These are phyloP conservation scores for Clepsis dumicolana DNA, from an alignment of 2,888 invertebrate species.

Conservation along the genomic window DNA sequence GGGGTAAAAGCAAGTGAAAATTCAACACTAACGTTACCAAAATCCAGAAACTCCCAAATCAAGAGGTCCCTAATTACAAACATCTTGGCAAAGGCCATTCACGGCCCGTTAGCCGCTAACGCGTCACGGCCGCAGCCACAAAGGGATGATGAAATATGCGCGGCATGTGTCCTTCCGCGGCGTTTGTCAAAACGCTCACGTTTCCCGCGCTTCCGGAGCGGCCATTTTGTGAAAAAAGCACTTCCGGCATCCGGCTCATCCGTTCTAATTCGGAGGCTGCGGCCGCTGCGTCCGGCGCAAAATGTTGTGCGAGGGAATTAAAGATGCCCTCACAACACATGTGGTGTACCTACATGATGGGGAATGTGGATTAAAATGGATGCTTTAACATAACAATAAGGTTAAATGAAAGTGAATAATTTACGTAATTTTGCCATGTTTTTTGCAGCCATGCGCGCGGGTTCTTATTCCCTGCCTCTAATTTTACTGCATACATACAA, in stretches of 20 bases:
- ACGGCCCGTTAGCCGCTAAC: conserved; percentile 48
- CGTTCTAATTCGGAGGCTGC: conserved; percentile 72
- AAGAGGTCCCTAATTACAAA: conserved; percentile 47
- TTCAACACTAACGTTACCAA: background rate
- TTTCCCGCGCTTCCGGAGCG: conserved; percentile 77
- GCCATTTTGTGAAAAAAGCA: conserved; percentile 81
- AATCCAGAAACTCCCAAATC: conserved; percentile 10
- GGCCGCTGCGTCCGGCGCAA: conserved; percentile 74
- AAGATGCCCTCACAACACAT: conserved; percentile 51
- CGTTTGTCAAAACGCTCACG: conserved; percentile 85
- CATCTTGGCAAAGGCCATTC: conserved; percentile 47
- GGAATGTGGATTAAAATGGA: background rate
- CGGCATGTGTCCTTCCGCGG: conserved; percentile 71
- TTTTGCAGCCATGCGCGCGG: too few species aligned
- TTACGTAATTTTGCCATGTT: too few species aligned
- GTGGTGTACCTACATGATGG: background rate
- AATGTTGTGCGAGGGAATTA: conserved; percentile 82
- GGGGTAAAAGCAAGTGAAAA: background rate
- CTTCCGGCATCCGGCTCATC: conserved; percentile 71
- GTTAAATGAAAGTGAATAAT: background rate
- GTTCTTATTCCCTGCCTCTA: too few species aligned
- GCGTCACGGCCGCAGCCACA: conserved; percentile 45
- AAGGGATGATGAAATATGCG: conserved; percentile 66
- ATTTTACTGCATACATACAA: too few species aligned
- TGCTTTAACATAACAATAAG: background rate